Evolutionary conservation across 1,140 invertebrate genomes (phyloP).

Genomic region (Trachelipus rathkii): DNA sequence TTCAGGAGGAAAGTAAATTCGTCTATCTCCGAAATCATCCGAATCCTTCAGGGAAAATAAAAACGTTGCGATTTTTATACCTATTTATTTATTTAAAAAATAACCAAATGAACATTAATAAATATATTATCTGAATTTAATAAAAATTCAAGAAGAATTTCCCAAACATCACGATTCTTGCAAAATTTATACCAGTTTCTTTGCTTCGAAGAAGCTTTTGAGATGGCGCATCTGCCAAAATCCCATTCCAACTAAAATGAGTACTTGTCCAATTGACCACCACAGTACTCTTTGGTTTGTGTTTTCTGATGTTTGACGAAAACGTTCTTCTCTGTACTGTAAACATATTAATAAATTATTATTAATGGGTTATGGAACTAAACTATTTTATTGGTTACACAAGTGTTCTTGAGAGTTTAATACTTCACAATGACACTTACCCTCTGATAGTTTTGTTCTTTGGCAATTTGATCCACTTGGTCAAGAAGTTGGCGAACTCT

Average conservation of each 20-base stretch:
- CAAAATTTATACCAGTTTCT: conserved; percentile 81
- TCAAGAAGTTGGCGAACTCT: conserved; percentile 91
- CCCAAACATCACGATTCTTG: no score
- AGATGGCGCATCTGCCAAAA: conserved; percentile 99
- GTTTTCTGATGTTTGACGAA: conserved; percentile 94
- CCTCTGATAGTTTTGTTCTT: conserved; percentile 99
- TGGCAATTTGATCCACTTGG: conserved; percentile 98
- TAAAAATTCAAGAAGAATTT: no score
- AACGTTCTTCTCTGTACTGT: conserved; percentile 95
- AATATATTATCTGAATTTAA: background rate
- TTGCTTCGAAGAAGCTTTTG: conserved; percentile 99
- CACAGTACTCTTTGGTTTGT: conserved; percentile 94
- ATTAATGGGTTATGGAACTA: no score
- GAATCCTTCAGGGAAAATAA: conserved; percentile 7
- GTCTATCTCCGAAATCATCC: no score
- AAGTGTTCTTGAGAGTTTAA: no score
- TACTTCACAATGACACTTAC: conserved; percentile 58
- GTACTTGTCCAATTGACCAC: conserved; percentile 94
- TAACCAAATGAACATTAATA: background rate
- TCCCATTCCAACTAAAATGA: conserved; percentile 85
- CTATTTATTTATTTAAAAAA: conserved; percentile 13
- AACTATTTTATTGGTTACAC: no score
- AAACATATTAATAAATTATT: no score
- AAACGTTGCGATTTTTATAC: background rate
- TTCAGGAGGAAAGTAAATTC: no score